Percentiles rank a stretch among this genome's conserved stretches.
Evolutionary conservation across 2,888 invertebrate species (phyloP).

Genomic region (Tinea semifulvella): DNA sequence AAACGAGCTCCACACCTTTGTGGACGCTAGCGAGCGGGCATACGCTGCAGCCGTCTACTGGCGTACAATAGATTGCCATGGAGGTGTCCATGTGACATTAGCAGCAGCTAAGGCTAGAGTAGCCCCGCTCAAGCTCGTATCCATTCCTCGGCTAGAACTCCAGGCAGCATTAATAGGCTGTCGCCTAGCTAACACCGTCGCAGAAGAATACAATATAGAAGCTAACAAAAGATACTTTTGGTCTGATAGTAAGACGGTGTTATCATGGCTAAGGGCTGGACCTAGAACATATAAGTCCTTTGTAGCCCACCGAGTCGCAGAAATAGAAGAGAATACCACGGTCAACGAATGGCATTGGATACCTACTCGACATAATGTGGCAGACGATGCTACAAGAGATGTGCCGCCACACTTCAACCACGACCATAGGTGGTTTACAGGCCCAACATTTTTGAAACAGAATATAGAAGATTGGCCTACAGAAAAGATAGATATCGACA

Average conservation of each 20-base stretch:
- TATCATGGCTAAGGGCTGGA: background rate
- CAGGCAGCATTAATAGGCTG: background rate
- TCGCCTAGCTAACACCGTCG: background rate
- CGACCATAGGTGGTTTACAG: background rate
- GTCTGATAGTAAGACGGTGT: background rate
- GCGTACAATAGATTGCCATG: background rate
- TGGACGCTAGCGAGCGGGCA: background rate
- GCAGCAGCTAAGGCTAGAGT: background rate
- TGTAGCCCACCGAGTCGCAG: background rate
- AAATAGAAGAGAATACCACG: background rate
- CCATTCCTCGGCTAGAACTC: background rate
- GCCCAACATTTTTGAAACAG: background rate
- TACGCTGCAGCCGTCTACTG: too few relatives aligned
- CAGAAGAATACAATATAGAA: background rate
- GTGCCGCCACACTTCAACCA: background rate
- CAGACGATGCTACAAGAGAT: too few relatives aligned
- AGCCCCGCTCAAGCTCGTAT: too few relatives aligned
- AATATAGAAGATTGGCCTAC: background rate
- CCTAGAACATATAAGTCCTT: background rate
- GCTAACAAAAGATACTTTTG: background rate
- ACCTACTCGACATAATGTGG: background rate
- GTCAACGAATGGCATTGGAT: background rate
- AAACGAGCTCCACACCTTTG: background rate
- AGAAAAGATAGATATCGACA: background rate
- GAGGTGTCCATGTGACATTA: background rate